Evolutionary conservation across 2,888 invertebrate species (phyloP), one percentile per base, ranked within the genome.

Genomic region (Gymnoscelis rufifasciata): DNA sequence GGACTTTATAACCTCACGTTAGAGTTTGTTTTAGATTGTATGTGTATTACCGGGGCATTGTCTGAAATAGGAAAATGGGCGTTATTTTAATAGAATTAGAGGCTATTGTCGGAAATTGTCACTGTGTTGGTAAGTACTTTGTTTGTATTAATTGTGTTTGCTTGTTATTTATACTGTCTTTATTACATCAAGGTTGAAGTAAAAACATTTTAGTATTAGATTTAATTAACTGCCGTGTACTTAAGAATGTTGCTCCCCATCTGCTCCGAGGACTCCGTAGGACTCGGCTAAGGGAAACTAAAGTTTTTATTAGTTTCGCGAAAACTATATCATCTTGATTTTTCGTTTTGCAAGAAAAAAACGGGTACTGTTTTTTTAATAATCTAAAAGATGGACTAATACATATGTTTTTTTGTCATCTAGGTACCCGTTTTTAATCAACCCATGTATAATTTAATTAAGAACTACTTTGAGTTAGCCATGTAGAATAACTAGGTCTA

Each of bases 1-100:
- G 19, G 35, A 35, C 19, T 35, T 35, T 19, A 35, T 35, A 1
- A 2, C 10, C 7, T 11, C 10, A n/a, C 0, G 7, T 35, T 35
- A 35, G 35, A 35, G 35, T 35, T 35, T 6, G 7, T 35, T 35
- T 35, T 35, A n/a, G 7, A 10, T 7, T 35, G 7, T 53, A 68
- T 59, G 75, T 74, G 72, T 84, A 78, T 79, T 78, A 86, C 86
- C 86, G 86, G 86, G 76, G 71, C 78, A 83, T 83, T 78, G 73
- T 83, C 74, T 71, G 75, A 75, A n/a, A n/a, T n/a, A n/a, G 79
- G 76, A 76, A 78, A 75, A 84, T 86, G 84, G 87, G 86, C 84
- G 86, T 79, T 65, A 66, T 71, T 74, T 74, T 74, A n/a, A 59
- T 63, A 62, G 64, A 72, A 72, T 73, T 68, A 68, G 73, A 33